Percentiles rank a stretch among this genome's conserved stretches.
Conservation (phyloP, 2,797 vertebrate species). For the Eutrigla gurnardus region DNA sequence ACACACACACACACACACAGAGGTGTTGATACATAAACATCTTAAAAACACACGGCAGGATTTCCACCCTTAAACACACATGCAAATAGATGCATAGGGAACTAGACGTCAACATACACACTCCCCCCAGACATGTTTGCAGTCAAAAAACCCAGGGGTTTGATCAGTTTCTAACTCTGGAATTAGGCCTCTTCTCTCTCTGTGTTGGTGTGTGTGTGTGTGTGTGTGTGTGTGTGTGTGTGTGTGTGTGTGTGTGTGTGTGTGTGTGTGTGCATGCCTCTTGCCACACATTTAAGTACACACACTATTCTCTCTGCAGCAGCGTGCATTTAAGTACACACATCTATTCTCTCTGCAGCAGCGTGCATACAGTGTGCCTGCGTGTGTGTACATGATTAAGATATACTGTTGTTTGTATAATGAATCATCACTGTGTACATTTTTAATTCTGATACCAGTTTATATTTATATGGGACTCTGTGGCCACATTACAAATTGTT, state of each 20-base stretch:
- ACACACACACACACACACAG: background rate
- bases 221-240: background rate
- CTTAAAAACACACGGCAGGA: conserved; percentile 13
- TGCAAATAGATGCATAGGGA: conserved; percentile 35
- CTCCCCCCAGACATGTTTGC: conserved; percentile 44
- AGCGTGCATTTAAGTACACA: background rate
- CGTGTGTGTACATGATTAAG: background rate
- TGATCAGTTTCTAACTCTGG: conserved; percentile 57
- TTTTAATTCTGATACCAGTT: background rate
- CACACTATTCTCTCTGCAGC: background rate
- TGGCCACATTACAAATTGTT: background rate
- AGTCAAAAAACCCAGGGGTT: conserved; percentile 42
- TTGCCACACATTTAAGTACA: conserved; percentile 2
- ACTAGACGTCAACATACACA: conserved; percentile 4
- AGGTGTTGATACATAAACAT: conserved; percentile 35
- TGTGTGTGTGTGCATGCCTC: background rate
- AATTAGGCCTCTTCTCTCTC: conserved; percentile 32
- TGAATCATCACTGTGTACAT: background rate
- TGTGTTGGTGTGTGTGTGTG: conserved; percentile 16
- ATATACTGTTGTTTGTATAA: background rate
- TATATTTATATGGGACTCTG: background rate
- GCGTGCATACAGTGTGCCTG: background rate
- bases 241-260: conserved; percentile 17
- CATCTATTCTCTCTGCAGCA: conserved; percentile 1
- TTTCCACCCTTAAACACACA: conserved; percentile 22